phyloP scores from a whole-genome alignment of 1,140 invertebrate genomes.

The Penaeus chinensis region DNA sequence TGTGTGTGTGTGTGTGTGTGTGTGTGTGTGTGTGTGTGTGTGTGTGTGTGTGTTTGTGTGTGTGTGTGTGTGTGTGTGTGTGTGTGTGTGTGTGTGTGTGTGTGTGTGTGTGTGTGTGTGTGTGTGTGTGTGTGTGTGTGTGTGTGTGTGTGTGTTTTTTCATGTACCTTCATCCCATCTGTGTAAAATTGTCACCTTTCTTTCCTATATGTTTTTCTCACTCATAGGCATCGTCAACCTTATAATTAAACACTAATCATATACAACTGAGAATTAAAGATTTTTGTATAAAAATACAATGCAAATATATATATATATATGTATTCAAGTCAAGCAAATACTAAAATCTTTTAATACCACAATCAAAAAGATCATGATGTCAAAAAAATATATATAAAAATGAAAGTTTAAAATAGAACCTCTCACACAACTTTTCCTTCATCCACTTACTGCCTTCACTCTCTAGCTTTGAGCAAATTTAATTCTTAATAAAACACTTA shows the following conservation, averaged over 20 bases:
- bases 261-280: neutral
- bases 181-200: too few relatives aligned
- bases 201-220: too few relatives aligned
- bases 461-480: too few relatives aligned
- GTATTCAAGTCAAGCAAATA: neutral
- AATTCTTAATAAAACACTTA: too few relatives aligned
- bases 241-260: neutral
- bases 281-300: neutral
- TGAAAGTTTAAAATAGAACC: too few relatives aligned
- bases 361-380: too few relatives aligned
- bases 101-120: conserved; percentile 3
- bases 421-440: too few relatives aligned
- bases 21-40: neutral
- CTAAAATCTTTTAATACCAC: too few relatives aligned
- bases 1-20: conserved; percentile 9
- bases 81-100: conserved; percentile 5
- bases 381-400: too few relatives aligned
- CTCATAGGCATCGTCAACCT: neutral
- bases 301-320: conserved; percentile 16
- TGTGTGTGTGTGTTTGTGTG: neutral
- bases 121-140: conserved; percentile 14
- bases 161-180: neutral
- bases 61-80: conserved; percentile 6
- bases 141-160: neutral
- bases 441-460: too few relatives aligned